Conservation (phyloP, 1,140 invertebrate genomes). For the Ips typographus region DNA sequence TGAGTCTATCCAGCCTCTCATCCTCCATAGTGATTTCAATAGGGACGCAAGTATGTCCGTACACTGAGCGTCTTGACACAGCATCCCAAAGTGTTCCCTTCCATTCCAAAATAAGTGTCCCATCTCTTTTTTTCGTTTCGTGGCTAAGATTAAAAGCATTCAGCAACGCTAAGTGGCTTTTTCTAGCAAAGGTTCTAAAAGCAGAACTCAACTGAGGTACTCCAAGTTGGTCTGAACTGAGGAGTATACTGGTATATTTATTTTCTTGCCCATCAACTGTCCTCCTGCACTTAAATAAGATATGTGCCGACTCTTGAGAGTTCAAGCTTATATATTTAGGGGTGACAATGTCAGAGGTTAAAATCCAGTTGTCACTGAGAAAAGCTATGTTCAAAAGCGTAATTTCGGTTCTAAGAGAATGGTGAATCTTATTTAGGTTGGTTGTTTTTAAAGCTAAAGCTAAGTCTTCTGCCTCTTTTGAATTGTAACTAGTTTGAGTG, state of each 20-base stretch:
- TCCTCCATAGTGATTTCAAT: conserved; percentile 42
- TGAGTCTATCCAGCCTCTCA: conserved; percentile 29
- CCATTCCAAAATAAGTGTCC: conserved; percentile 58
- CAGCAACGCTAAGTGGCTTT: conserved; percentile 42
- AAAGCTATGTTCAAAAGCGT: conserved; percentile 60
- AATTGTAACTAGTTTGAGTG: conserved; percentile 55
- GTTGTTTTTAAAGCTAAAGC: conserved; percentile 64
- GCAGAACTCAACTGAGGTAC: conserved; percentile 39
- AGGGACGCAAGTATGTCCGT: conserved; percentile 57
- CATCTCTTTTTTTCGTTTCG: conserved; percentile 40
- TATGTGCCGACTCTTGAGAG: conserved; percentile 57
- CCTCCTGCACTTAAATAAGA: conserved; percentile 55
- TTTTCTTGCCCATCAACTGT: conserved; percentile 36
- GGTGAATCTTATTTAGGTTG: conserved; percentile 67
- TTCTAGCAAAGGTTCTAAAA: conserved; percentile 47
- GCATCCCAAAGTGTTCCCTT: conserved; percentile 53
- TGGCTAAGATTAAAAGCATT: conserved; percentile 43
- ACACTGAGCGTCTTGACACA: conserved; percentile 49
- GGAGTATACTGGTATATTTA: conserved; percentile 50
- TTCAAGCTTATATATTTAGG: conserved; percentile 53
- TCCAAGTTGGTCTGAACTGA: conserved; percentile 44
- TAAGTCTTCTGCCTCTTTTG: conserved; percentile 57
- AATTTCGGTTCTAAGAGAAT: conserved; percentile 61
- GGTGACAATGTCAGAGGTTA: conserved; percentile 51
- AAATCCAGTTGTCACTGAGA: conserved; percentile 58